A percentile compares a stretch with the other conserved stretches of the same genome.
Evolutionary conservation across 1,140 invertebrate species (phyloP).

Genomic region (Aphelenchoides fujianensis): DNA sequence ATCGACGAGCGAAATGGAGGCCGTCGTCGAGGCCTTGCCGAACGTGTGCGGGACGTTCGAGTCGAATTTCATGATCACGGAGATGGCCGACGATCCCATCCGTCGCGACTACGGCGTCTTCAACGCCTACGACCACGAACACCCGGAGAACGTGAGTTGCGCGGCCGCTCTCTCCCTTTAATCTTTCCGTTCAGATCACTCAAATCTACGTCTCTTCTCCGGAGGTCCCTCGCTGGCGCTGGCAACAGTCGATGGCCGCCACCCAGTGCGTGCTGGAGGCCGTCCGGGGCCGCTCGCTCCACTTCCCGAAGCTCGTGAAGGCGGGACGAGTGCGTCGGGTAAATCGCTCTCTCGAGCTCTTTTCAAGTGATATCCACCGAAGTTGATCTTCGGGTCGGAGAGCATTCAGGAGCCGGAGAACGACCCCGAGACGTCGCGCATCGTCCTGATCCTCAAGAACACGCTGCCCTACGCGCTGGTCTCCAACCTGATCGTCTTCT

Average conservation of each 20-base stretch:
- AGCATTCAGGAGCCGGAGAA: slow-evolving; percentile 26
- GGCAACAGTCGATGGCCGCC: slow-evolving; percentile 29
- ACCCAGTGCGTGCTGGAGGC: slow-evolving; percentile 25
- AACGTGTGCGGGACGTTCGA: slow-evolving; percentile 34
- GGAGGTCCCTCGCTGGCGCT: slow-evolving; percentile 30
- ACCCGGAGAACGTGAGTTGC: slow-evolving; percentile 30
- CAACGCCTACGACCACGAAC: slow-evolving; percentile 17
- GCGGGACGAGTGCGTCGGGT: neutral
- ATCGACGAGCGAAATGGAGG: too few species aligned
- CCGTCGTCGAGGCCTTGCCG: slow-evolving; percentile 26
- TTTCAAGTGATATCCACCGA: slow-evolving; percentile 18
- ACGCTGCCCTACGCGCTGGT: slow-evolving; percentile 11
- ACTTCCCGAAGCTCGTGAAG: slow-evolving; percentile 41
- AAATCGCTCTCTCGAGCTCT: neutral
- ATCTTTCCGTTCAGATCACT: slow-evolving; percentile 1
- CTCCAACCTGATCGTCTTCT: slow-evolving; percentile 27
- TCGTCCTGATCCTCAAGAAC: slow-evolving; percentile 30
- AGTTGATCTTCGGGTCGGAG: slow-evolving; percentile 34
- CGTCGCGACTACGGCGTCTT: slow-evolving; percentile 30
- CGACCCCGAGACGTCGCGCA: slow-evolving; percentile 35
- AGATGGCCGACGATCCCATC: slow-evolving; percentile 30
- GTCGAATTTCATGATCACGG: slow-evolving; percentile 30
- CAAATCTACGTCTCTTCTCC: neutral
- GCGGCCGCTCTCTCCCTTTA: neutral
- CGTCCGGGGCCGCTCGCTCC: slow-evolving; percentile 27